Percentiles rank a stretch among this genome's conserved stretches.
Evolutionary conservation across 2,888 invertebrate species (phyloP).

Genomic region (Ephialtes manifestator): DNA sequence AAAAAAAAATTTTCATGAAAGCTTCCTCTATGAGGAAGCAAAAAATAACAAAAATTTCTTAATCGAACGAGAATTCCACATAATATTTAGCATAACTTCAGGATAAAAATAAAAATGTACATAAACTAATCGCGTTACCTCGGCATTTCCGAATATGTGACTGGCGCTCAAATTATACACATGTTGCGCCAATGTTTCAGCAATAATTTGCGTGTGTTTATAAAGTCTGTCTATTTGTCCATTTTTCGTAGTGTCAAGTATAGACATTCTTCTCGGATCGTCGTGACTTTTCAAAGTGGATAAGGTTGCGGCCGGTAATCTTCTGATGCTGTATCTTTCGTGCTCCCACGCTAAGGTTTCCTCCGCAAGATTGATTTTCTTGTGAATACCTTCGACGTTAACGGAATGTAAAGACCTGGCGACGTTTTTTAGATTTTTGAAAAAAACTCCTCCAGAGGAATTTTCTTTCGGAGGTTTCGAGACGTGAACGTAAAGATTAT

Average conservation of each 20-base stretch:
- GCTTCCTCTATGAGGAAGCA: no score
- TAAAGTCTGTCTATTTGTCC: slow-evolving; percentile 88
- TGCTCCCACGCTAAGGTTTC: slow-evolving; percentile 98
- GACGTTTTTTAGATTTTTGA: slow-evolving; percentile 88
- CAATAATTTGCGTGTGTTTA: slow-evolving; percentile 91
- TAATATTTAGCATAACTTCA: not conserved
- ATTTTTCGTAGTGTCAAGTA: slow-evolving; percentile 89
- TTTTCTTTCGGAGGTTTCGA: slow-evolving; percentile 97
- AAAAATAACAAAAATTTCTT: no score
- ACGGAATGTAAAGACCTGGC: slow-evolving; percentile 85
- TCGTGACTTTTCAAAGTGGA: slow-evolving; percentile 92
- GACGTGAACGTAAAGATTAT: slow-evolving; percentile 94
- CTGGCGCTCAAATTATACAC: slow-evolving; percentile 90
- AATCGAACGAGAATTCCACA: no score
- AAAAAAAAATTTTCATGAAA: no score
- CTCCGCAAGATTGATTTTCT: slow-evolving; percentile 98
- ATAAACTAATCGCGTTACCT: slow-evolving; percentile 88
- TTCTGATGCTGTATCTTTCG: slow-evolving; percentile 96
- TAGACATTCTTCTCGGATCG: slow-evolving; percentile 88
- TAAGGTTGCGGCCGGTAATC: slow-evolving; percentile 96
- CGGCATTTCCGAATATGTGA: slow-evolving; percentile 91
- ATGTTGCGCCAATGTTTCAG: slow-evolving; percentile 94
- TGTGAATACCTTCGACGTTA: slow-evolving; percentile 92
- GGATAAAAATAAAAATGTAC: not conserved
- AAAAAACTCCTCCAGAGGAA: slow-evolving; percentile 90